Conservation (phyloP, 1,140 invertebrate genomes). For the Atta colombica region DNA sequence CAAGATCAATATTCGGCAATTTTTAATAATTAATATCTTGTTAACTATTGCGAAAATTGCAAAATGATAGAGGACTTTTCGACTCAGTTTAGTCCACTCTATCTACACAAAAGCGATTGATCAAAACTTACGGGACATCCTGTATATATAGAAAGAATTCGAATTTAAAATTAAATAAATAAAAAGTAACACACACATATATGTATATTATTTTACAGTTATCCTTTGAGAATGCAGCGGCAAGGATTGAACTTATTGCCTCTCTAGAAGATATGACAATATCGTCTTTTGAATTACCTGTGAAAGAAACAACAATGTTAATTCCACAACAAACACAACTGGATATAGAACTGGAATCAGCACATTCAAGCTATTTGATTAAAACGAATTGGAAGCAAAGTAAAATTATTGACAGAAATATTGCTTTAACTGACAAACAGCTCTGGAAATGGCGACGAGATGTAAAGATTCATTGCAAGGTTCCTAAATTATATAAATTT, state of each 20-base stretch:
- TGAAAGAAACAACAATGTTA: neutral
- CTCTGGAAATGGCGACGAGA: neutral
- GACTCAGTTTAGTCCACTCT: too few species aligned
- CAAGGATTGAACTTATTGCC: too few species aligned
- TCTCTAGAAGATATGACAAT: neutral
- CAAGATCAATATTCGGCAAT: too few species aligned
- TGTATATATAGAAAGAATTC: too few species aligned
- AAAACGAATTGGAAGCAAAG: neutral
- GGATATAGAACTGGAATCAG: neutral
- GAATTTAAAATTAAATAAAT: too few species aligned
- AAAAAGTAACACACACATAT: too few species aligned
- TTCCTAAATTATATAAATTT: constrained; percentile 15
- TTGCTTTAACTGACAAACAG: neutral
- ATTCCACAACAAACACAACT: neutral
- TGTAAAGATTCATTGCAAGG: neutral
- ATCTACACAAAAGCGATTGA: too few species aligned
- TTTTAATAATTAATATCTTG: too few species aligned
- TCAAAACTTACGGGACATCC: too few species aligned
- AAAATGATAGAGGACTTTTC: too few species aligned
- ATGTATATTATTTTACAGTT: neutral
- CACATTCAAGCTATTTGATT: neutral
- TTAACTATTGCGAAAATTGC: too few species aligned
- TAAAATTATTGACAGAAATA: neutral
- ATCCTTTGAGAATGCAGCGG: neutral
- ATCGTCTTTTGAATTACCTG: neutral